Conservation (phyloP, 2,797 vertebrate genomes). For the Cheirogaleus major region DNA sequence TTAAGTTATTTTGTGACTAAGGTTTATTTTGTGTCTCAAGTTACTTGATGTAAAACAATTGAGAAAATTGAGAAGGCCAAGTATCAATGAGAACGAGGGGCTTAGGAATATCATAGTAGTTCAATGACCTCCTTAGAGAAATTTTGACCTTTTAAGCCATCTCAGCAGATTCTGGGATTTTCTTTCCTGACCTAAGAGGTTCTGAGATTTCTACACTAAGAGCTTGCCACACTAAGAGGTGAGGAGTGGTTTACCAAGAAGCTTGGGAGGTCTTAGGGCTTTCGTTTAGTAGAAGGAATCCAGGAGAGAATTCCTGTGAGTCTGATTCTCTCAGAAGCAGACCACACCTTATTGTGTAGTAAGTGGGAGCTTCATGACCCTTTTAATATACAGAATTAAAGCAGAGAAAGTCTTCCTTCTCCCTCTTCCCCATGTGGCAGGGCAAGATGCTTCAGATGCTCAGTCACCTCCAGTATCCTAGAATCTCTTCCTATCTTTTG, state of each 20-base stretch:
- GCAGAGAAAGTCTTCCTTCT: not conserved
- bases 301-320: not conserved
- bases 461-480: not conserved
- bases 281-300: not conserved
- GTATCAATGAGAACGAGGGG: not conserved
- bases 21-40: slow-evolving; percentile 17
- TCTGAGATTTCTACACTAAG: not conserved
- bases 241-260: not conserved
- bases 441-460: not conserved
- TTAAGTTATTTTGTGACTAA: not conserved
- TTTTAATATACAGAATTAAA: not conserved
- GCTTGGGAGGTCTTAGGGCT: not conserved
- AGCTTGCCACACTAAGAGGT: not conserved
- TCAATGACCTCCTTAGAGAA: not conserved
- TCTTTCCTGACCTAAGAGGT: not conserved
- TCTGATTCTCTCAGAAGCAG: not conserved
- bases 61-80: not conserved
- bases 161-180: not conserved
- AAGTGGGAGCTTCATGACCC: not conserved
- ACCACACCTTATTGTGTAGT: not conserved
- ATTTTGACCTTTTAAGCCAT: not conserved
- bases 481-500: not conserved
- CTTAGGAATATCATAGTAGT: not conserved
- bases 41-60: not conserved
- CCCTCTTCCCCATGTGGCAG: not conserved